Base-by-base conservation (phyloP, 2,888 invertebrate genomes). In the Cancer borealis region DNA sequence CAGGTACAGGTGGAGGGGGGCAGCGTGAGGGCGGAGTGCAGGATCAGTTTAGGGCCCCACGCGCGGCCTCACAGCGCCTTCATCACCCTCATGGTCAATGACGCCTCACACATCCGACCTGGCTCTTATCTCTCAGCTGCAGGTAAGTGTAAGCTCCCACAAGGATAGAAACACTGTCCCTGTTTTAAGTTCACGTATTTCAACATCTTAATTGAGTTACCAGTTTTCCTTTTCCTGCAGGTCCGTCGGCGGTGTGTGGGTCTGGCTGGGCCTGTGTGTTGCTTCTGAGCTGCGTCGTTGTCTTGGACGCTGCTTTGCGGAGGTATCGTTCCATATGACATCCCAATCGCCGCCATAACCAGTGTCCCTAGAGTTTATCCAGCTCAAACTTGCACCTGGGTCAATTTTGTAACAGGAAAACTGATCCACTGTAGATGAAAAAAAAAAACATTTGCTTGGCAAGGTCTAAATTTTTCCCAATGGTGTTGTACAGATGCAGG, bases 11-110 rank as follows among this genome's bases (percentile, higher is more conserved):
- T 47, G 45, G 49, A 10, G 26, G 92, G 92, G 1, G 92, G 92
- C 45, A 21, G 47, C 49, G 46, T 92, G 84, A 47, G 49, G 84
- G 92, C 92, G 5, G 92, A 92, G 49, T 92, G 92, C 84, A 14
- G 84, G n/a, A 92, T 92, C 46, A 84, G 49, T 26, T 39, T 92
- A 12, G 92, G 92, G 30, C 79, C 60, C 14, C 92, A 79, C 54
- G 47, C 46, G 30, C 84, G 84, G 84, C 30, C 84, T 3, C 92
- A 79, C 73, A 92, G 84, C 84, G 30, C 92, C 30, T 90, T 54
- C 90, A 54, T 14, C 1, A 90, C 54, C 47, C 90, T 90, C 60
- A 39, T 10, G 26, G 90, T 90, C 90, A 12, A 5, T 17, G 49
- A 88, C 47, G n/a, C 90, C 12, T 14, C 4, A 14, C 30, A 84